Conservation (phyloP, 1,140 invertebrate species). For the Mizuhopecten yessoensis region DNA sequence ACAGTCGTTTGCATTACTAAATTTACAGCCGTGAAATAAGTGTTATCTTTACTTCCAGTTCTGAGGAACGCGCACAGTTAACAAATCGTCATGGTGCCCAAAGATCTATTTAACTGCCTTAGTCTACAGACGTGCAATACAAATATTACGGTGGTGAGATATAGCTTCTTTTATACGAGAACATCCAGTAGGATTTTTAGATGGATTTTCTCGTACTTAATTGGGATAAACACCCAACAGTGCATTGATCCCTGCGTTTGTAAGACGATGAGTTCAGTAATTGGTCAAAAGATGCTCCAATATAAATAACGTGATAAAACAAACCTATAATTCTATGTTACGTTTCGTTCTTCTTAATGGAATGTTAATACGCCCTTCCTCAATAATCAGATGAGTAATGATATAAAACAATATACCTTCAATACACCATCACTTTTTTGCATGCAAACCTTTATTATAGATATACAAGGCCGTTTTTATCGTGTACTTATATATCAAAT, state of each 20-base stretch:
- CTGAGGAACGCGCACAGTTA: background rate
- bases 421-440: too few species aligned
- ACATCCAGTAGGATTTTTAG: background rate
- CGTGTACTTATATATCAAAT: background rate
- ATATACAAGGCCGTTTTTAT: background rate
- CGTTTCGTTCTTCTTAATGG: background rate
- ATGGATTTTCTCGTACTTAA: background rate
- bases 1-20: background rate
- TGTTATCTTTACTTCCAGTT: background rate
- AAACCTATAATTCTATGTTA: too few species aligned
- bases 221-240: background rate
- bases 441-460: too few species aligned
- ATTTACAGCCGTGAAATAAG: background rate
- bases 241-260: background rate
- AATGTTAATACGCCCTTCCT: too few species aligned
- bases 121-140: background rate
- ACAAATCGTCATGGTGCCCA: background rate
- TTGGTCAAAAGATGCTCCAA: background rate
- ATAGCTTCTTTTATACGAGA: background rate
- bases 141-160: background rate
- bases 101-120: background rate
- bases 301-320: background rate
- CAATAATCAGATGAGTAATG: too few species aligned
- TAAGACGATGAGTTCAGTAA: background rate
- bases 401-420: too few species aligned